A percentile compares a stretch with the other conserved stretches of the same genome.
phyloP scores from a whole-genome alignment of 2,113 vertebrate genomes.

The Prionailurus bengalensis region DNA sequence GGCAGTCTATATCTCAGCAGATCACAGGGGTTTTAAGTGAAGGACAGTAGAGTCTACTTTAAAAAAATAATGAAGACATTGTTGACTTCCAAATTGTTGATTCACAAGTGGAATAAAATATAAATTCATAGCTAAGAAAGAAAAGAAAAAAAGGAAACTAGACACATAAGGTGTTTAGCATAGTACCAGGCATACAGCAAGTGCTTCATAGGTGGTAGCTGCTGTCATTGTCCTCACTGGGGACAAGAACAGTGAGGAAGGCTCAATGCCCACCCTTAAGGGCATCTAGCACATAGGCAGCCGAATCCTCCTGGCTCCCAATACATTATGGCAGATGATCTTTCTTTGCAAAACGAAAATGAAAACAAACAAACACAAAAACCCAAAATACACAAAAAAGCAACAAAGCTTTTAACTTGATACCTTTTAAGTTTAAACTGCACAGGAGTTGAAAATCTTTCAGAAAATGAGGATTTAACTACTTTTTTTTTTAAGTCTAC shows the following conservation, averaged over 20 bases:
- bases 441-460: background rate
- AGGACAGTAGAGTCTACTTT: background rate
- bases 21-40: background rate
- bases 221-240: rapidly evolving
- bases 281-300: rapidly evolving
- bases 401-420: background rate
- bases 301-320: background rate
- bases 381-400: background rate
- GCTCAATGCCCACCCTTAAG: background rate
- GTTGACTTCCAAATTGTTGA: background rate
- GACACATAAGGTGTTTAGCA: background rate
- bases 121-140: background rate
- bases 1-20: background rate
- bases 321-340: background rate
- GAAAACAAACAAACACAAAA: too few species aligned
- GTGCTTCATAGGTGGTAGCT: background rate
- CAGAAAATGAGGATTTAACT: background rate
- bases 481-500: background rate
- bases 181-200: background rate
- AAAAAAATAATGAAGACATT: background rate
- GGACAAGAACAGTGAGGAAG: background rate
- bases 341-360: background rate
- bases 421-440: background rate
- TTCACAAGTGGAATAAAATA: slow-evolving; percentile 7
- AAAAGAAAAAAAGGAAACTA: background rate